Evolutionary conservation across 2,888 invertebrate species (phyloP).

Genomic region (Cosmia trapezina): DNA sequence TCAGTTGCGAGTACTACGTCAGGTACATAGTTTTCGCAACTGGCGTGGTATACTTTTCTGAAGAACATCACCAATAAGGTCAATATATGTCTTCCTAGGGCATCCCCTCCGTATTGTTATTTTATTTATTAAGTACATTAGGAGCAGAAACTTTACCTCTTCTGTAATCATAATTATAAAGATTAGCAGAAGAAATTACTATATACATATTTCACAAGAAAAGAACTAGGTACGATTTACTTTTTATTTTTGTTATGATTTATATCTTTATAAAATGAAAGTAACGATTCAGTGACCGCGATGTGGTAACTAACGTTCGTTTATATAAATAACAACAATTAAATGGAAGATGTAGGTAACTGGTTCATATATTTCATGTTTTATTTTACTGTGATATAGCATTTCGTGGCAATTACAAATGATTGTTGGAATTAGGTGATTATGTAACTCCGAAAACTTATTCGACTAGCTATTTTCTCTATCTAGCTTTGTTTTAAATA

Average conservation of each 20-base stretch:
- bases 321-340: constrained; percentile 29
- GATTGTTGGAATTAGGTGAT: neutral
- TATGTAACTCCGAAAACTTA: constrained; percentile 6
- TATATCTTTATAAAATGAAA: constrained; percentile 34
- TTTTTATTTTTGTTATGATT: constrained; percentile 27
- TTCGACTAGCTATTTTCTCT: neutral
- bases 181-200: neutral
- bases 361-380: constrained; percentile 11
- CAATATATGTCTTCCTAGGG: no score
- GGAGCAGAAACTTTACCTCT: neutral
- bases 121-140: neutral
- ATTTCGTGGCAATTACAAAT: neutral
- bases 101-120: neutral
- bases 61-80: no score
- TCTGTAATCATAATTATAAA: neutral
- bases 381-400: constrained; percentile 13
- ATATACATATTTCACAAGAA: constrained; percentile 3
- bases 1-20: no score
- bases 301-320: constrained; percentile 37
- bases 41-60: no score
- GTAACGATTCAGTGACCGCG: constrained; percentile 41
- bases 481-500: no score
- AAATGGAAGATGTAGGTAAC: constrained; percentile 31
- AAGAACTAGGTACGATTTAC: neutral
- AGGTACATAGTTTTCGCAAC: no score